Percentiles rank a stretch among this genome's conserved stretches.
Evolutionary conservation across 2,113 vertebrate species (phyloP).

Genomic region (Sorex fumeus): DNA sequence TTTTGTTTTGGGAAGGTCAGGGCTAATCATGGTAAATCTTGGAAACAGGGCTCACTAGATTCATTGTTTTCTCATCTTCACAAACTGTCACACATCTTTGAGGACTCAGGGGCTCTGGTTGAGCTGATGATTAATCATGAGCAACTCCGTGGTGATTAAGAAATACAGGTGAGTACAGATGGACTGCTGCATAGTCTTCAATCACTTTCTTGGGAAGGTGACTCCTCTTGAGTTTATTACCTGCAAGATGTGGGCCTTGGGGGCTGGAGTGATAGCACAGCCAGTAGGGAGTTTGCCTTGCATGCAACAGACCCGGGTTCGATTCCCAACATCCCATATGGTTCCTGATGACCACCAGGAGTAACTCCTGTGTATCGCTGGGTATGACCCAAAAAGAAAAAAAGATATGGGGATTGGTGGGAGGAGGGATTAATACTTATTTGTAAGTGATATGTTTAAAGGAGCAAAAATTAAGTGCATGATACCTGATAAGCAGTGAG

Average conservation of each 20-base stretch:
- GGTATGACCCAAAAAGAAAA: too few species aligned
- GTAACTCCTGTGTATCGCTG: too few species aligned
- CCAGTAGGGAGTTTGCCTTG: too few species aligned
- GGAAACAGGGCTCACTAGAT: background rate
- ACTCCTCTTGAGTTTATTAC: background rate
- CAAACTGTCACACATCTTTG: background rate
- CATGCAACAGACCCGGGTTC: too few species aligned
- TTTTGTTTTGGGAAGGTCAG: background rate
- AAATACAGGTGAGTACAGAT: background rate
- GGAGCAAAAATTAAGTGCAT: background rate
- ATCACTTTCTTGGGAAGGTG: background rate
- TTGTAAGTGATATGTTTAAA: constrained; percentile 9
- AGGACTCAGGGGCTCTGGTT: background rate
- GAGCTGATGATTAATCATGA: background rate
- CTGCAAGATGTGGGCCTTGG: background rate
- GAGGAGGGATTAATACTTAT: background rate
- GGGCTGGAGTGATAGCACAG: too few species aligned
- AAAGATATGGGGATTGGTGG: too few species aligned
- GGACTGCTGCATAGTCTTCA: background rate
- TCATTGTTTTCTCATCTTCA: background rate
- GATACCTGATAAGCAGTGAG: background rate
- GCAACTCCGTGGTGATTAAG: background rate
- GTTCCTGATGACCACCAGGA: too few species aligned
- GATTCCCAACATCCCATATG: too few species aligned
- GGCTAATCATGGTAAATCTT: background rate